Base-by-base conservation (phyloP, 2,113 vertebrate species). In the Podarcis muralis region DNA sequence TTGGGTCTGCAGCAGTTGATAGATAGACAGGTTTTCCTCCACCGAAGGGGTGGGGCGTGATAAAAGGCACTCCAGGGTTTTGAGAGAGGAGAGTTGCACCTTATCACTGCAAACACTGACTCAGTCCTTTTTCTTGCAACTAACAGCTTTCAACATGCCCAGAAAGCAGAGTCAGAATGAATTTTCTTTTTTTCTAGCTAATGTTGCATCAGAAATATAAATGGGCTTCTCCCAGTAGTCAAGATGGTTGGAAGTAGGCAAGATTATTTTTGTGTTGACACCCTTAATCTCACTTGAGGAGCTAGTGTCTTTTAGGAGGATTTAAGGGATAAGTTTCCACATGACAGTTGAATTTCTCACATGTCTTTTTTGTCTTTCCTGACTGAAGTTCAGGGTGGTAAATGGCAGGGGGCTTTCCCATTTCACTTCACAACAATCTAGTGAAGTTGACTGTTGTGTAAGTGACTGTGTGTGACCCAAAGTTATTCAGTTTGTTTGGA, bases 171-270 rank as follows among this genome's bases (percentile, higher is more conserved):
- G n/a, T 40, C 6, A 43, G 57, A 86, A 81, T 0, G 74, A 84
- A 0, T 25, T 40, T 83, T 62, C 13, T n/a, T 37, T 53, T 81
- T 81, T 71, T 30, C 5, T 92, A 59, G 4, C 2, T 84, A 81
- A 53, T 90, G 78, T 77, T 85, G 59, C 84, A 1, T 25, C 43
- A 57, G 81, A 85, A 84, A 81, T 85, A 83, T 83, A 88, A 85
- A 32, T 75, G 57, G 72, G 7, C 30, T 0, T 72, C 72, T n/a
- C 53, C 27, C 76, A 66, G 59, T 43, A 25, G 37, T 32, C 23
- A 62, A 18, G 3, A 90, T 16, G 12, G 43, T 87, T 81, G 83
- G 57, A 48, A 2, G 35, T 32, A 40, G 83, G 53, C 4, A 37
- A 78, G 20, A 84, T 71, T 40, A 59, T 90, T 12, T 43, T 82